Conservation (phyloP, 2,797 vertebrate species). For the Leucoraja ocellata region DNA sequence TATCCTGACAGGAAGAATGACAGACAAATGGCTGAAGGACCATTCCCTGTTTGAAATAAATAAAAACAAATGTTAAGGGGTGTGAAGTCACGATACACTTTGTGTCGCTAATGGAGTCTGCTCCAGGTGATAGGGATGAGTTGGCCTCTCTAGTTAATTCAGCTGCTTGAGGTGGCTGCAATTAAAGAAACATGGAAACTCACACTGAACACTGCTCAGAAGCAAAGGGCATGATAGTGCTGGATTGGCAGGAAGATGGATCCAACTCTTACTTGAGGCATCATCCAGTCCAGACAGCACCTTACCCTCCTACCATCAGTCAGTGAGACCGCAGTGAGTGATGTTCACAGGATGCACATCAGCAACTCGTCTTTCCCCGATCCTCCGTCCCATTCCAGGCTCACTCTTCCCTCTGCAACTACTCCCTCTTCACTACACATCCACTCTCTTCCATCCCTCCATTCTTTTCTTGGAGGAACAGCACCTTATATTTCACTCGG, state of each 20-base stretch:
- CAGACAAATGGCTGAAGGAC: conserved; percentile 68
- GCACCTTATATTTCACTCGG: too few species aligned
- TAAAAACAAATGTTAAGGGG: background rate
- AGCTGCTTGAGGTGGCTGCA: too few species aligned
- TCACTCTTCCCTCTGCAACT: background rate
- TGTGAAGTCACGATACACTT: too few species aligned
- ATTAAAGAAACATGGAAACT: too few species aligned
- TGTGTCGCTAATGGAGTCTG: background rate
- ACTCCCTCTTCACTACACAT: background rate
- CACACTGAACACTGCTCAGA: too few species aligned
- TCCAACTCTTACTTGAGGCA: background rate
- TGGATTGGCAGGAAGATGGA: background rate
- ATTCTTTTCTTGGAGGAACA: background rate
- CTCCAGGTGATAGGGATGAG: too few species aligned
- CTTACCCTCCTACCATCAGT: background rate
- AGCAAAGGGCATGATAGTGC: too few species aligned
- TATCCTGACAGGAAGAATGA: conserved; percentile 68
- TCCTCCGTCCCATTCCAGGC: background rate
- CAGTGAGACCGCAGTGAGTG: background rate
- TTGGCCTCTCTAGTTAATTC: background rate
- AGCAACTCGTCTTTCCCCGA: background rate
- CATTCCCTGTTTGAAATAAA: conserved; percentile 57
- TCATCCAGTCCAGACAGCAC: background rate
- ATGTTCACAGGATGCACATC: background rate
- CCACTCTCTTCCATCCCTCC: background rate